These are phyloP conservation scores for Dicerorhinus sumatrensis DNA, from an alignment of 2,113 vertebrate genomes.

Conservation along the genomic window DNA sequence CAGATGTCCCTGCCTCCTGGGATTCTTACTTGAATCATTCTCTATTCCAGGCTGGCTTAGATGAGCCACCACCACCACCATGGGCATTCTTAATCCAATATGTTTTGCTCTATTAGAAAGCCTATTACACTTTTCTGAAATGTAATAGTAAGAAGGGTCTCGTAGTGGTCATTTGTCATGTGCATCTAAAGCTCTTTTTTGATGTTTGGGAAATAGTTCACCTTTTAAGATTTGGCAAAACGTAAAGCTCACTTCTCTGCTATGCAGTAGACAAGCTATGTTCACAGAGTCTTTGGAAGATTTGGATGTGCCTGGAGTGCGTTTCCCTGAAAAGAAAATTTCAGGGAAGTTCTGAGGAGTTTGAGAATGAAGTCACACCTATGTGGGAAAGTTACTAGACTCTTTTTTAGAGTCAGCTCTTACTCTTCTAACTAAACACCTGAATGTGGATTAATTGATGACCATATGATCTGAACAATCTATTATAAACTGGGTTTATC, in stretches of 20 bases:
- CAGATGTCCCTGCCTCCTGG: neutral
- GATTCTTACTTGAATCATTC: neutral
- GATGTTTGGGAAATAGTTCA: neutral
- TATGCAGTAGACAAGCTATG: neutral
- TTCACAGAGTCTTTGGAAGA: neutral
- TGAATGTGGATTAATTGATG: neutral
- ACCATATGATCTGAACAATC: neutral
- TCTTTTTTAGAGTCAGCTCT: neutral
- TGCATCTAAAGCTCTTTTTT: neutral
- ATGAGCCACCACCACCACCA: neutral
- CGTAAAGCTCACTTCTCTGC: neutral
- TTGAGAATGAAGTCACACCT: neutral
- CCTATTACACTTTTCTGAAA: neutral
- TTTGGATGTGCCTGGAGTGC: neutral
- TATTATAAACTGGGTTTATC: neutral
- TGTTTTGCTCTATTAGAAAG: neutral
- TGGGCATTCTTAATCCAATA: neutral
- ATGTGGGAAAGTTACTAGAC: neutral
- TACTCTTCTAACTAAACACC: neutral
- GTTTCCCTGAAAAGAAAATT: neutral
- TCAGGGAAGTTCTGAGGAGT: neutral
- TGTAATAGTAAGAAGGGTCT: neutral
- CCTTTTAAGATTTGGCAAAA: slow-evolving; percentile 3
- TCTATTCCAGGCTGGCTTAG: neutral
- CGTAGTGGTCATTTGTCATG: neutral